Base-by-base conservation (phyloP, 2,797 vertebrate species). In the Uromys caudimaculatus region DNA sequence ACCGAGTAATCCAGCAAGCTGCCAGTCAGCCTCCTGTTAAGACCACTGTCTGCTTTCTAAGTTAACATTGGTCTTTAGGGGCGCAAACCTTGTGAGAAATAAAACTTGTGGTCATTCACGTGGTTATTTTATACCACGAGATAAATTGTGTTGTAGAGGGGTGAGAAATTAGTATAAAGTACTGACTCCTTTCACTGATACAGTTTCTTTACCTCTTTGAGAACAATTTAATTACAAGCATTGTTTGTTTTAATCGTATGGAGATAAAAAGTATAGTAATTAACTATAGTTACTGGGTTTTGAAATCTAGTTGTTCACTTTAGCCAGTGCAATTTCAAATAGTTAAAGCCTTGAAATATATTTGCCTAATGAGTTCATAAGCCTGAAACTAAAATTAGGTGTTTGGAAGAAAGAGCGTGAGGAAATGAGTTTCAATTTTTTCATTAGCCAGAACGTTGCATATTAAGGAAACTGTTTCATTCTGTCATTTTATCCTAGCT, bases 311-410 rank as follows among this genome's bases (percentile, higher is more conserved):
- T 89, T 95, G 64, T 35, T 95, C 67, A 77, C 84, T 97, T 95
- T 91, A 88, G 19, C 87, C 52, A 92, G 23, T 93, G 32, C 87
- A 94, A 76, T 96, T 95, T 96, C 71, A 96, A 32, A 94, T 69
- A 92, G 67, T 86, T 91, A 81, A 96, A 97, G 9, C 44, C 56
- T n/a, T 93, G 58, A 92, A 88, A 91, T 96, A 79, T 95, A 93
- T 94, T 95, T 69, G 50, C 52, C 85, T 95, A 93, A 93, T 96
- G 62, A 95, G 75, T 95, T 97, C 38, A 75, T 96, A 76, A 94
- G 62, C 82, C 78, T 93, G 64, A 96, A 92, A 94, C 50, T 91
- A 95, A 92, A 92, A 85, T 90, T 85, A 88, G 79, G 69, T 91
- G 41, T 90, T 95, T 87, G 21, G 84, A 81, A 95, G 54, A 96